Base-by-base conservation (phyloP, 2,113 vertebrate genomes). In the Labrus mixtus region DNA sequence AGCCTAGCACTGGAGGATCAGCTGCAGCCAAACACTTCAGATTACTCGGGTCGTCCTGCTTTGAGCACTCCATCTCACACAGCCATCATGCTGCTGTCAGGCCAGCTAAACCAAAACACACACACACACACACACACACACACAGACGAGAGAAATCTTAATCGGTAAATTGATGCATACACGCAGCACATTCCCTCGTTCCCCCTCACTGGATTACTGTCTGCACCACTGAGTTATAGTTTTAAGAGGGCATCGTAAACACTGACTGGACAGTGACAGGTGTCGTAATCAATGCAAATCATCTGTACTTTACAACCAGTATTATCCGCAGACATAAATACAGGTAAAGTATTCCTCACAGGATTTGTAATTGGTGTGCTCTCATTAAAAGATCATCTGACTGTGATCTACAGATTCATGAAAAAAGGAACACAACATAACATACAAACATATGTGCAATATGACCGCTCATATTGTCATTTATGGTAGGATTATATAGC, bases 1-100 rank as follows among this genome's bases (percentile, higher is more conserved):
- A 89, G 76, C 29, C 39, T 1, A 66, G 36, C 65, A 67, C 19
- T 13, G 58, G 53, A 73, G 75, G 79, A 76, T 88, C 84, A 88
- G 82, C 86, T 86, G 80, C 56, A 85, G 53, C 82, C 69, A 37
- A 82, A 83, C 84, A 76, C 81, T 81, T 85, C 68, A 87, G 82
- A 91, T 91, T 89, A 93, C 77, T 66, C 37, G 72, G 92, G 78
- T 82, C 87, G 76, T 81, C 72, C 78, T 77, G 82, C 82, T 81
- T 76, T 83, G 80, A 88, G 79, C 83, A 84, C 83, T 89, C 79
- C 78, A 88, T 89, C 89, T 90, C 80, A 87, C 73, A 73, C 69
- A 72, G 72, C 65, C 86, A 67, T 78, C 76, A 71, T 50, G 43
- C 77, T 54, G 63, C 76, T 82, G 85, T 85, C 83, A 89, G 62